Conservation (phyloP, 2,797 vertebrate species). For the Sparus aurata region DNA sequence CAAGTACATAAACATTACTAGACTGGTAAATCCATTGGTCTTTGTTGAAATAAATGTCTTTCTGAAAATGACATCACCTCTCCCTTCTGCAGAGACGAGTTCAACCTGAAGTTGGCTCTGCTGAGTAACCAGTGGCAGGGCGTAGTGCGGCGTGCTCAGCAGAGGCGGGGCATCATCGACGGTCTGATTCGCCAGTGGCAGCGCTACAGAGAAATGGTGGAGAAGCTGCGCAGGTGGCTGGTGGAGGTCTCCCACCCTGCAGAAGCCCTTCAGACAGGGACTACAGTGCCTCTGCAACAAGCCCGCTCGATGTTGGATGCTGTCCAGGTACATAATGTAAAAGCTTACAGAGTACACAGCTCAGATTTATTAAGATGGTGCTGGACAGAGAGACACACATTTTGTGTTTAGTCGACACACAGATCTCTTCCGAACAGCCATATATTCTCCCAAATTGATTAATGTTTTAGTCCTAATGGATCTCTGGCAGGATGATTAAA, state of each 20-base stretch:
- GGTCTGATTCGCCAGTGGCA: slow-evolving; percentile 96
- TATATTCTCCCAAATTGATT: not conserved
- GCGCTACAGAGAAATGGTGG: slow-evolving; percentile 93
- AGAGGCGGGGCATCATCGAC: slow-evolving; percentile 96
- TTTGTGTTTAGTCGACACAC: not conserved
- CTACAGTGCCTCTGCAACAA: slow-evolving; percentile 90
- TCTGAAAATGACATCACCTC: not conserved
- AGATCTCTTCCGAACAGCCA: not conserved
- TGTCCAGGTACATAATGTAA: slow-evolving; percentile 86
- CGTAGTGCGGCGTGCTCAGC: slow-evolving; percentile 95
- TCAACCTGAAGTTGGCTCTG: slow-evolving; percentile 93
- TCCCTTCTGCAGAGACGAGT: slow-evolving; percentile 89
- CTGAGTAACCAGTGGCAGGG: slow-evolving; percentile 98
- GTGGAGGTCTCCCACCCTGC: slow-evolving; percentile 87
- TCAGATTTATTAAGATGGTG: slow-evolving; percentile 7
- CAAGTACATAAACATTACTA: not conserved
- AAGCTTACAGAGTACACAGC: not conserved
- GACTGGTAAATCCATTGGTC: not conserved
- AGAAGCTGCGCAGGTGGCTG: slow-evolving; percentile 93
- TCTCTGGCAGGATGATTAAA: slow-evolving; percentile 8
- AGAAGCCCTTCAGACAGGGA: slow-evolving; percentile 78
- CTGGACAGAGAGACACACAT: slow-evolving; percentile 1
- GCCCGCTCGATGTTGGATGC: slow-evolving; percentile 92
- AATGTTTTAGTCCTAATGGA: not conserved
- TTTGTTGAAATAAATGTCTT: not conserved